Conservation (phyloP, 1,140 invertebrate genomes). For the Drosophila carrolli region DNA sequence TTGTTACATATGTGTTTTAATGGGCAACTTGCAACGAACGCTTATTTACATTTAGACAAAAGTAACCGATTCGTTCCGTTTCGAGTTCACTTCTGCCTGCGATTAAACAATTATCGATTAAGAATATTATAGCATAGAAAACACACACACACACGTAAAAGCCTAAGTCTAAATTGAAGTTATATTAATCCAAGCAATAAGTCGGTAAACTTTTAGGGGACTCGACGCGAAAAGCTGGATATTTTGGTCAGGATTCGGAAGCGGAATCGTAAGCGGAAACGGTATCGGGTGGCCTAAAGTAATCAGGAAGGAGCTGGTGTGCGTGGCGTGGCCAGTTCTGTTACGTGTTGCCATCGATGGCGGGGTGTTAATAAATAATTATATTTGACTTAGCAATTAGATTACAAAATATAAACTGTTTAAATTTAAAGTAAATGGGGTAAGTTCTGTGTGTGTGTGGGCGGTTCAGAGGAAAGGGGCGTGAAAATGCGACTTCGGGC, state of each 20-base stretch:
- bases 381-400: conserved; percentile 44
- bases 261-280: conserved; percentile 1
- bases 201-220: conserved; percentile 5
- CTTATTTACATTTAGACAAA: conserved; percentile 59
- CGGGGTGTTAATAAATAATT: conserved; percentile 47
- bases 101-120: conserved; percentile 44
- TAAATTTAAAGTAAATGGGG: conserved; percentile 14
- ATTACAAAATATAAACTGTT: conserved; percentile 16
- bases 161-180: conserved; percentile 49
- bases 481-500: background rate
- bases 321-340: conserved; percentile 2
- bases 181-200: conserved; percentile 31
- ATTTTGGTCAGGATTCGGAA: conserved; percentile 7
- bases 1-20: conserved; percentile 8
- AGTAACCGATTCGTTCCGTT: conserved; percentile 14
- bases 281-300: background rate
- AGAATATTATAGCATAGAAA: conserved; percentile 40
- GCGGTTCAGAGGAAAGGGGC: background rate
- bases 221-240: conserved; percentile 8
- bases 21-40: conserved; percentile 36
- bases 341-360: background rate
- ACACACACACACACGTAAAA: conserved; percentile 20
- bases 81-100: conserved; percentile 9
- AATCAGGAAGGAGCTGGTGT: background rate
- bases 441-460: conserved; percentile 2